Percentiles rank a stretch among this genome's conserved stretches.
phyloP scores from a whole-genome alignment of 2,113 vertebrate species.

The Oceanites oceanicus region DNA sequence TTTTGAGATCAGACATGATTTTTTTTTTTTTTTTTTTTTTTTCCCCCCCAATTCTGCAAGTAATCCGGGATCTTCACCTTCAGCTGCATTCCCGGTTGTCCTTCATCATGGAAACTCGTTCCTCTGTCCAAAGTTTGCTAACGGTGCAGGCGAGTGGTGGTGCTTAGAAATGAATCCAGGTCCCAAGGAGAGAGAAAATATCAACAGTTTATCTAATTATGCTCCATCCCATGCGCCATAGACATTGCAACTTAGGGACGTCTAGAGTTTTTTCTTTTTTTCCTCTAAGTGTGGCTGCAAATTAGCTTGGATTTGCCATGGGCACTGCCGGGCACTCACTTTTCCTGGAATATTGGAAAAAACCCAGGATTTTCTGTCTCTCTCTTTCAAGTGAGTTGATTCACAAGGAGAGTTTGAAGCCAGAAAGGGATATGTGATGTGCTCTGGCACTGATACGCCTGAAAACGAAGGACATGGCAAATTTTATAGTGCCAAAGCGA shows the following conservation, averaged over 20 bases:
- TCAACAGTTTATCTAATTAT: not conserved
- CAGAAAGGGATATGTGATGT: accelerated
- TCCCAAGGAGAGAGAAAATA: not conserved
- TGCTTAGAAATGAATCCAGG: not conserved
- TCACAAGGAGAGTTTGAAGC: not conserved
- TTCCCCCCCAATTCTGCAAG: not conserved
- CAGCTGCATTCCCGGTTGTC: accelerated
- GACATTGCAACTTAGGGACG: not conserved
- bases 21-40: not conserved
- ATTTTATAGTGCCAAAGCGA: accelerated
- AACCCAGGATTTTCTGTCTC: not conserved
- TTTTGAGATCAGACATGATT: not conserved
- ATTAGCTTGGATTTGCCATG: not conserved
- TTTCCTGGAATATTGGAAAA: not conserved
- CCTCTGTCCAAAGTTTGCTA: not conserved
- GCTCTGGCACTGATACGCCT: accelerated
- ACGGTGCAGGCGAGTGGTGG: accelerated
- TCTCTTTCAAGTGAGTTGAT: not conserved
- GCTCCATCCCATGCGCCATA: not conserved
- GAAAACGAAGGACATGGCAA: accelerated
- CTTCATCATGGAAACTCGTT: accelerated
- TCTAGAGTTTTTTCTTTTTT: not conserved
- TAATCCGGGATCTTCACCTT: not conserved
- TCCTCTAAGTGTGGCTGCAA: not conserved
- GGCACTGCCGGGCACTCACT: not conserved